Conservation (phyloP, 2,888 invertebrate species). For the Orthosia gothica region DNA sequence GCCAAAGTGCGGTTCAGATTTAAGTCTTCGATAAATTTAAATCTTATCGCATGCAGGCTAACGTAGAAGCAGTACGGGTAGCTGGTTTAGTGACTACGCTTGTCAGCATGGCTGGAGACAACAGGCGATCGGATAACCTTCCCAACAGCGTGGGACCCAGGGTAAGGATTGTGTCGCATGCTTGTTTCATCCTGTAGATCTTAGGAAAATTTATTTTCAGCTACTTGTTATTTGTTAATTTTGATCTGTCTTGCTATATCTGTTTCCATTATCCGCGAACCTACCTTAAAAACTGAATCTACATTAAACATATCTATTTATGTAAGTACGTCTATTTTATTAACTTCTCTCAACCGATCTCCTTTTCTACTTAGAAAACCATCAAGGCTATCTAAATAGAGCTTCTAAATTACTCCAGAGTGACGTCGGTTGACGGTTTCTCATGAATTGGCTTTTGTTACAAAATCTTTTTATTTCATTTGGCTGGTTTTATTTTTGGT, state of each 20-base stretch:
- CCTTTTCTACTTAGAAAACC: constrained; percentile 8
- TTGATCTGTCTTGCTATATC: constrained; percentile 27
- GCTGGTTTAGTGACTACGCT: constrained; percentile 96
- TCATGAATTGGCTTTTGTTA: constrained; percentile 39
- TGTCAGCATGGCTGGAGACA: constrained; percentile 95
- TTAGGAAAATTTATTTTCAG: constrained; percentile 38
- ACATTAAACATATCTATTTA: constrained; percentile 1
- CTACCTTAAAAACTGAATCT: background rate
- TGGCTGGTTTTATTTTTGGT: constrained; percentile 32
- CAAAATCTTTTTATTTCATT: constrained; percentile 40
- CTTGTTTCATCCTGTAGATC: constrained; percentile 62
- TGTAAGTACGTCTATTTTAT: constrained; percentile 25
- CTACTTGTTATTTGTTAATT: constrained; percentile 22
- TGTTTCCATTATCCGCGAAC: background rate
- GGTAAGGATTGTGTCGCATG: constrained; percentile 83
- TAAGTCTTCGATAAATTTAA: constrained; percentile 87
- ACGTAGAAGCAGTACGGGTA: constrained; percentile 96
- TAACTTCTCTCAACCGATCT: constrained; percentile 12
- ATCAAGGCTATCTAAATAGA: constrained; percentile 28
- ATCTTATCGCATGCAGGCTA: constrained; percentile 93
- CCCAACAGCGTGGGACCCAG: constrained; percentile 91
- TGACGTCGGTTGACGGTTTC: constrained; percentile 5
- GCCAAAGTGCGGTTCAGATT: constrained; percentile 69
- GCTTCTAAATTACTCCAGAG: constrained; percentile 34
- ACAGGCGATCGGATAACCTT: constrained; percentile 89